Percentiles rank a stretch among this genome's conserved stretches.
Evolutionary conservation across 2,797 vertebrate species (phyloP).

Genomic region (Arnoldichthys spilopterus): DNA sequence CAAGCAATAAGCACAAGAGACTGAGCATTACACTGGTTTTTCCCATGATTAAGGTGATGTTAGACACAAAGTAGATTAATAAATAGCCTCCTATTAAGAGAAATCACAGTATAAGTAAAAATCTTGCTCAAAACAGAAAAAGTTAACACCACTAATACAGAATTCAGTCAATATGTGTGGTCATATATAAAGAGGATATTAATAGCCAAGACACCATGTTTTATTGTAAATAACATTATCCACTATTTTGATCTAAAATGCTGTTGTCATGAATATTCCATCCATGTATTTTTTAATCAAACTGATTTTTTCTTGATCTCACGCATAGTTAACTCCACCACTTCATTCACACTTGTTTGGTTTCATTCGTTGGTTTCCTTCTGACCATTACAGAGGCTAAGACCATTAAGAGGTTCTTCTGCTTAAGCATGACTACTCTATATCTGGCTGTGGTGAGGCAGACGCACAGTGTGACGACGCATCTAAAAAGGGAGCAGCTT

Average conservation of each 20-base stretch:
- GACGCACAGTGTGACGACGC: conserved; percentile 1
- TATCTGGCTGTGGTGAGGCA: conserved; percentile 27
- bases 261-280: neutral
- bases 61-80: neutral
- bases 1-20: neutral
- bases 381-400: conserved; percentile 14
- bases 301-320: conserved; percentile 9
- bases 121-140: too few relatives aligned
- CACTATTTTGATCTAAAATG: neutral
- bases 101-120: too few relatives aligned
- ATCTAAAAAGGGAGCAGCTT: conserved; percentile 78
- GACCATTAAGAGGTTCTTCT: conserved; percentile 4
- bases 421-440: conserved; percentile 29
- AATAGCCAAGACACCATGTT: neutral
- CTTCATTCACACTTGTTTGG: too few relatives aligned
- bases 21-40: neutral
- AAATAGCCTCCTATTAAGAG: too few relatives aligned
- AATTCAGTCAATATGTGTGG: neutral
- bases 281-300: neutral
- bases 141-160: too few relatives aligned
- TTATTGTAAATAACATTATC: too few relatives aligned
- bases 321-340: conserved; percentile 1
- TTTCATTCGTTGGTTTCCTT: conserved; percentile 24
- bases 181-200: neutral
- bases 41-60: neutral